These are phyloP conservation scores for Platycnemis pennipes DNA, from an alignment of 2,888 invertebrate genomes.

Conservation along the genomic window DNA sequence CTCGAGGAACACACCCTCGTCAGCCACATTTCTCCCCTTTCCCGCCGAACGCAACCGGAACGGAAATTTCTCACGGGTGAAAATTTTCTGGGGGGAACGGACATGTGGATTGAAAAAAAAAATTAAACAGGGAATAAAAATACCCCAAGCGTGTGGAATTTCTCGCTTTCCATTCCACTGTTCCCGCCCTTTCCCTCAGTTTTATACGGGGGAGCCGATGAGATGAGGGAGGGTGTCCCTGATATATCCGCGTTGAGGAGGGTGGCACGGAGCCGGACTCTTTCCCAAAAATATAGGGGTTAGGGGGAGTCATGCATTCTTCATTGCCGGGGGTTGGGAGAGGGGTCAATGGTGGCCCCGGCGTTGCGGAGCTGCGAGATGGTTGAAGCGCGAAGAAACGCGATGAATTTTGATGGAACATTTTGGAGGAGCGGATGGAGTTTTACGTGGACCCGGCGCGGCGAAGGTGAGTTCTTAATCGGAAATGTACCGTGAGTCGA, in stretches of 20 bases:
- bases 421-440: background rate
- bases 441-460: background rate
- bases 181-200: background rate
- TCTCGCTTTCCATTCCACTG: background rate
- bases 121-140: background rate
- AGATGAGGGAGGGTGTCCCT: background rate
- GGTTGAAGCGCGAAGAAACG: background rate
- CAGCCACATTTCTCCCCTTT: background rate
- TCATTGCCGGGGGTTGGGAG: background rate
- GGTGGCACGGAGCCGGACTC: background rate
- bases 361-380: background rate
- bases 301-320: background rate
- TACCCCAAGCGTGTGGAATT: background rate
- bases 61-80: background rate
- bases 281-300: background rate
- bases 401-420: conserved; percentile 29
- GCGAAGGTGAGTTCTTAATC: background rate
- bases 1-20: background rate
- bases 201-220: background rate
- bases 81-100: background rate
- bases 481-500: background rate
- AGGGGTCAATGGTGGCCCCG: background rate
- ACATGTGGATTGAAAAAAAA: background rate
- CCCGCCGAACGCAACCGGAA: background rate
- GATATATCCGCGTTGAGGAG: background rate